Percentiles rank a stretch among this genome's conserved stretches.
Conservation (phyloP, 1,140 invertebrate genomes). For the Macrocentrus cingulum region DNA sequence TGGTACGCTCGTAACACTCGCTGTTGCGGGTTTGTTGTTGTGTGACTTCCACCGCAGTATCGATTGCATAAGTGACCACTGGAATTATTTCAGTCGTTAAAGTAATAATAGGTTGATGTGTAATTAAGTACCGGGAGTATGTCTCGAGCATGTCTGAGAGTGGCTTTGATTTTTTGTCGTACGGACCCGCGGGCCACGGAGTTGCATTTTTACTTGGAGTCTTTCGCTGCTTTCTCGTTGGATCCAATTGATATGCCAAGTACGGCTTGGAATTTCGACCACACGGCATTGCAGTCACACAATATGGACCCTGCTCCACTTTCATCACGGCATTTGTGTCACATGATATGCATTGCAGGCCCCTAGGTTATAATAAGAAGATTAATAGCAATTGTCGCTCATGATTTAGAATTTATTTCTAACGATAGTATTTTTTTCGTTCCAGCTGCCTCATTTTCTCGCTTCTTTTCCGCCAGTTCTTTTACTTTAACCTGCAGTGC, state of each 20-base stretch:
- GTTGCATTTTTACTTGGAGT: conserved; percentile 52
- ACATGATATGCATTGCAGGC: conserved; percentile 74
- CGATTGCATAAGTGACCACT: conserved; percentile 67
- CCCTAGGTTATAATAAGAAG: conserved; percentile 49
- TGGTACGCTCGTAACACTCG: conserved; percentile 64
- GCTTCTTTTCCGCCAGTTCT: conserved; percentile 57
- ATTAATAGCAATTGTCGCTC: conserved; percentile 30
- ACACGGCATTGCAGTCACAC: conserved; percentile 55
- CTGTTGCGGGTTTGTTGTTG: conserved; percentile 67
- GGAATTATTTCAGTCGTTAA: conserved; percentile 5
- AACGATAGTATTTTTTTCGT: conserved; percentile 66
- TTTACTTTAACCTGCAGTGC: conserved; percentile 67
- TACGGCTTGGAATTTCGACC: conserved; percentile 64
- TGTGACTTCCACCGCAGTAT: conserved; percentile 74
- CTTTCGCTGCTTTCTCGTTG: conserved; percentile 61
- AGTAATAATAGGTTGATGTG: not conserved
- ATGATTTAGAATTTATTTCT: conserved; percentile 13
- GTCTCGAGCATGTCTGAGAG: no score
- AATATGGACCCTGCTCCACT: conserved; percentile 58
- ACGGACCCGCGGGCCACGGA: conserved; percentile 46
- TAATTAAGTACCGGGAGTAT: no score
- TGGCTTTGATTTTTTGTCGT: conserved; percentile 33
- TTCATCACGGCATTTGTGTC: conserved; percentile 71
- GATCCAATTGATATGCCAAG: conserved; percentile 68
- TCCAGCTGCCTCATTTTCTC: conserved; percentile 71